phyloP scores from a whole-genome alignment of 30 jellyfish, hydroid and myxozoan genomes.

The Catostylus mosaicus region DNA sequence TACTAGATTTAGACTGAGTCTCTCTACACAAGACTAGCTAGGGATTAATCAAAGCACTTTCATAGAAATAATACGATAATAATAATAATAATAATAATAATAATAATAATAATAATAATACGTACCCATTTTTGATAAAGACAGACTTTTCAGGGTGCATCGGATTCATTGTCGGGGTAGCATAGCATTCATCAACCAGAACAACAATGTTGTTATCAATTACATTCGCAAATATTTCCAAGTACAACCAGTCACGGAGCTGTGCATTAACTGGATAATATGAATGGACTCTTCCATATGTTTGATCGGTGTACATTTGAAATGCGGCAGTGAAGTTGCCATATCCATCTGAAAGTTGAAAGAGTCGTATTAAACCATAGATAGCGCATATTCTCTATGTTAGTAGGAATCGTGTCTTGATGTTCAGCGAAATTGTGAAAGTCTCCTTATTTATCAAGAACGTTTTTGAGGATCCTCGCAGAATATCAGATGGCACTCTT shows the following conservation, averaged over 20 bases:
- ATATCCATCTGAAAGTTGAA: conserved; percentile 13
- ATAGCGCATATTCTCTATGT: too few species aligned
- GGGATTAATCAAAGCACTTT: too few species aligned
- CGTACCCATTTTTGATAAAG: conserved; percentile 16
- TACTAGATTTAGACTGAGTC: too few species aligned
- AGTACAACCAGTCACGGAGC: conserved; percentile 31
- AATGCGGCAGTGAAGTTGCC: conserved; percentile 26
- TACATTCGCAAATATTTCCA: conserved; percentile 22
- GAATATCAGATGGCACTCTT: too few species aligned
- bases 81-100: too few species aligned
- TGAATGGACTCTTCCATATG: conserved; percentile 22
- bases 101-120: background rate
- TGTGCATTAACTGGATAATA: conserved; percentile 28
- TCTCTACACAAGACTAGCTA: too few species aligned
- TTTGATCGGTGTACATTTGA: conserved; percentile 19
- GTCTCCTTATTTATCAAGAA: too few species aligned
- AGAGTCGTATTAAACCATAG: background rate
- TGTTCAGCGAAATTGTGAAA: too few species aligned
- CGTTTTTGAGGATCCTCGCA: too few species aligned
- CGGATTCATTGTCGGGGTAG: conserved; percentile 39
- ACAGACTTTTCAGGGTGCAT: conserved; percentile 2
- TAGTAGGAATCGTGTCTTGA: too few species aligned
- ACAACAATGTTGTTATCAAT: conserved; percentile 16
- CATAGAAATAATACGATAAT: too few species aligned
- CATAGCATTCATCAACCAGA: conserved; percentile 19